Percentiles rank a stretch among this genome's conserved stretches.
Evolutionary conservation across 35 echinoderm and acorn worm species (phyloP).

Genomic region (Apostichopus parvimensis): DNA sequence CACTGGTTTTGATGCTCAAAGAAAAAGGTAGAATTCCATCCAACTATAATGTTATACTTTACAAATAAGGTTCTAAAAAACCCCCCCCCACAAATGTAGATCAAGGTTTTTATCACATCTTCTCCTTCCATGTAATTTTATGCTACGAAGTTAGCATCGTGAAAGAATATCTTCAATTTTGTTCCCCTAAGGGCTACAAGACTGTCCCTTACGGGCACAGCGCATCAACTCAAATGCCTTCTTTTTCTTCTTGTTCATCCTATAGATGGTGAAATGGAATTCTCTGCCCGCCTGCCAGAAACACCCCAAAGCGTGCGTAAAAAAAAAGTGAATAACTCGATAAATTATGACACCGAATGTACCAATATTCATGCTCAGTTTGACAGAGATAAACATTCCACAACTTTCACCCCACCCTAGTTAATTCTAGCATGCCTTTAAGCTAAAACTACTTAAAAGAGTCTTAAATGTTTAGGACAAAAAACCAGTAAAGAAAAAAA

Average conservation of each 20-base stretch:
- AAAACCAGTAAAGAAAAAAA: background rate
- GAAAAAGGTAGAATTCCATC: too few relatives aligned
- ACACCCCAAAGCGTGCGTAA: slow-evolving; percentile 6
- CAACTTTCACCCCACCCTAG: slow-evolving; percentile 29
- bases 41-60: background rate
- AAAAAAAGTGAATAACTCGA: slow-evolving; percentile 6
- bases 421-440: background rate
- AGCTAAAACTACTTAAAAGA: slow-evolving; percentile 9
- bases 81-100: background rate
- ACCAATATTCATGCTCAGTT: slow-evolving; percentile 5
- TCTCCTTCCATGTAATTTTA: background rate
- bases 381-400: slow-evolving; percentile 12
- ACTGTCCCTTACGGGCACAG: background rate
- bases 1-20: too few relatives aligned
- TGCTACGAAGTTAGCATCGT: background rate
- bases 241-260: background rate
- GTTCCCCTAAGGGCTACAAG: background rate
- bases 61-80: background rate
- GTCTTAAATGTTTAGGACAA: background rate
- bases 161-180: background rate
- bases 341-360: slow-evolving; percentile 28
- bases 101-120: background rate
- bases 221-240: background rate
- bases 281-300: background rate
- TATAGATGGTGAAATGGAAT: slow-evolving; percentile 15